Base-by-base conservation (phyloP, 1,140 invertebrate species). In the Drosophila lacteicornis region DNA sequence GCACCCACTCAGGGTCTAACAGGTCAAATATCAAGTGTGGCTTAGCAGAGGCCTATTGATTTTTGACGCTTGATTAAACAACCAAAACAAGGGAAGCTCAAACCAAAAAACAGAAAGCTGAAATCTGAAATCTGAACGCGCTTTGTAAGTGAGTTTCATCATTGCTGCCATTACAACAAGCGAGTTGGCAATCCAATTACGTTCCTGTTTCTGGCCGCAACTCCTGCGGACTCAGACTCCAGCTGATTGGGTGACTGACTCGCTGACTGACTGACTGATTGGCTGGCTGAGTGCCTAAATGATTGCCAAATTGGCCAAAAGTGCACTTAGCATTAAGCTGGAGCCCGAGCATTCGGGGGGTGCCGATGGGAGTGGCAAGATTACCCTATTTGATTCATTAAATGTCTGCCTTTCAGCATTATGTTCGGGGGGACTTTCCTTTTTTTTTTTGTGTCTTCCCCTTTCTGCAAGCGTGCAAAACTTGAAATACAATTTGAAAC, bases 221-320 rank as follows among this genome's bases (percentile, higher is more conserved):
- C 17, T 22, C 25, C 47, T 27, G 45, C 51, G n/a, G 53, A 27
- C 43, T 60, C 27, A 19, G 61, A 27, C 43, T 60, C 22, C 53
- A 43, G 70, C 38, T 47, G 61, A 76, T 74, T 66, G 59, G 42
- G 17, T 66, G 55, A 68, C 19, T 68, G 65, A 50, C 65, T 55
- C n/a, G 19, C 40, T 66, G 70, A 53, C 22, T 75, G 70, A 74
- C 70, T 53, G 40, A n/a, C 43, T 77, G 63, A 69, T 57, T 78
- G 74, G 50, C 73, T 56, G 46, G 17, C 79, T 61, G 75, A 75
- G 66, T 87, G 76, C 71, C 65, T 77, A 77, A 87, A 76, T 87
- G 80, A 82, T 87, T 74, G 84, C 76, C 76, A 75, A 87, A 87
- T 87, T 77, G 70, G 68, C 76, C 76, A 67, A 71, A 55, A 83